phyloP scores from a whole-genome alignment of 2,797 vertebrate species.

The Manis pentadactyla region DNA sequence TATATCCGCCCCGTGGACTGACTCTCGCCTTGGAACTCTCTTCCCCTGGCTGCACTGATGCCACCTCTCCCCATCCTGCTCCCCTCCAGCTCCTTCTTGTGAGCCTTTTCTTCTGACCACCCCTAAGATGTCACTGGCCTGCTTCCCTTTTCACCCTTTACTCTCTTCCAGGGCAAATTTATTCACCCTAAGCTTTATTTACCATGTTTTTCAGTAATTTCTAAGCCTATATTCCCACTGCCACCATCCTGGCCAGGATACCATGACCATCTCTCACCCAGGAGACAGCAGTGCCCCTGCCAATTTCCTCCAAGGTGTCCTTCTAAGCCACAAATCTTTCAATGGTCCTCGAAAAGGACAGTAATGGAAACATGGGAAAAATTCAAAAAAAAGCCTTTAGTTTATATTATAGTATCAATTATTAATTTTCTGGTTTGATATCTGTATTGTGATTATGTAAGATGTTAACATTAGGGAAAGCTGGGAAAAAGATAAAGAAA shows the following conservation, averaged over 20 bases:
- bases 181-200: background rate
- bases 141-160: background rate
- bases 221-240: background rate
- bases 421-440: background rate
- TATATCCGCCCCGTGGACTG: background rate
- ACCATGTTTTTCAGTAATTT: background rate
- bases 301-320: background rate
- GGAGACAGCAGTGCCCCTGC: background rate
- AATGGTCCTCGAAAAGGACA: background rate
- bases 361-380: background rate
- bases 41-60: background rate
- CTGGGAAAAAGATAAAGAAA: background rate
- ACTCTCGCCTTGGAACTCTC: background rate
- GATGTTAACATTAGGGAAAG: constrained; percentile 22
- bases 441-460: background rate
- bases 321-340: background rate
- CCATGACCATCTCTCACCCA: background rate
- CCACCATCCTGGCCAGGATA: background rate
- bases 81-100: background rate
- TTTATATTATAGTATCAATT: background rate
- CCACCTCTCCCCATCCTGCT: background rate
- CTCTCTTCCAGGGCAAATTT: background rate
- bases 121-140: background rate
- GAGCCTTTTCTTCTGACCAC: background rate
- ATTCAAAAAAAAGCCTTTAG: background rate